Evolutionary conservation across 2,888 invertebrate species (phyloP).

Genomic region (Macrophya annulata): DNA sequence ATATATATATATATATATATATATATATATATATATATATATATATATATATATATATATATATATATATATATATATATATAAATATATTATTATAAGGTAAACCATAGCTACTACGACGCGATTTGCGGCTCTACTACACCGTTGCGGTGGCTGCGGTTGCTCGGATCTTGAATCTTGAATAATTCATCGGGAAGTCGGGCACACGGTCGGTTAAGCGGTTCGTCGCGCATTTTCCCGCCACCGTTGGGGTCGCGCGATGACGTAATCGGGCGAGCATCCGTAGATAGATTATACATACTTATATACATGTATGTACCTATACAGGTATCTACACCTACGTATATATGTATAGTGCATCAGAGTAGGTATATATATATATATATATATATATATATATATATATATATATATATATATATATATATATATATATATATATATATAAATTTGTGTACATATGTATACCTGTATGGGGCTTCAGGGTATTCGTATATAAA

Average conservation of each 20-base stretch:
- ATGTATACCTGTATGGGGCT: too few relatives aligned
- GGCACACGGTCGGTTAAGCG: constrained; percentile 72
- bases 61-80: background rate
- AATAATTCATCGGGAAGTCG: constrained; percentile 74
- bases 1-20: background rate
- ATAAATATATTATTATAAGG: background rate
- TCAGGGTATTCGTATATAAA: background rate
- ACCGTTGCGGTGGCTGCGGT: background rate
- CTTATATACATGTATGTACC: background rate
- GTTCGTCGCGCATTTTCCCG: constrained; percentile 43
- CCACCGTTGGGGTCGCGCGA: constrained; percentile 21
- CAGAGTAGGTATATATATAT: too few relatives aligned
- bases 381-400: too few relatives aligned
- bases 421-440: too few relatives aligned
- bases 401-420: too few relatives aligned
- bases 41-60: background rate
- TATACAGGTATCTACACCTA: too few relatives aligned
- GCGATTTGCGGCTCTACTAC: background rate
- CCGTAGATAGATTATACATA: constrained; percentile 4
- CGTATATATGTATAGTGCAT: background rate
- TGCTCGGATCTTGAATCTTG: constrained; percentile 65
- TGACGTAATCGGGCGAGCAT: constrained; percentile 35
- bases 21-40: background rate
- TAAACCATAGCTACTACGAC: background rate
- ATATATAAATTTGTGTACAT: too few relatives aligned